A percentile compares a stretch with the other conserved stretches of the same genome.
Conservation (phyloP, 2,113 vertebrate genomes). For the Cochlearius cochlearius region DNA sequence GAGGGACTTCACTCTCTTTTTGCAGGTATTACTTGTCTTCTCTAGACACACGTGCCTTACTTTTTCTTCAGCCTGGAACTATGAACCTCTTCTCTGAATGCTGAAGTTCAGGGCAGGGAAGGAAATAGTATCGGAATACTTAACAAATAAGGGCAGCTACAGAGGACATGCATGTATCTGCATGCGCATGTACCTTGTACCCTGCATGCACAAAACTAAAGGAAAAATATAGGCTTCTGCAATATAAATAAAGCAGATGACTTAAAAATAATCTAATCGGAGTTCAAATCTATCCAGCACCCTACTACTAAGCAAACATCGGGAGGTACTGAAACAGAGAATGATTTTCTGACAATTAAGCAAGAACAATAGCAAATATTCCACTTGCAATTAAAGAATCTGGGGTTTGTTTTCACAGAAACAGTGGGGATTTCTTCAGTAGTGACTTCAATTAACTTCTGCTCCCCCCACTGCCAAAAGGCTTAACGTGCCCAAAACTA, state of each 20-base stretch:
- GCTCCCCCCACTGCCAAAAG: not conserved
- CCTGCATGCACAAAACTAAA: not conserved
- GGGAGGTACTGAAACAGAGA: not conserved
- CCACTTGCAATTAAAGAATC: slow-evolving; percentile 25
- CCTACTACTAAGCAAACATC: not conserved
- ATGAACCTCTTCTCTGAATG: not conserved
- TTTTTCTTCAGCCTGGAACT: not conserved
- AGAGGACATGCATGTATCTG: not conserved
- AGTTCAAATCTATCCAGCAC: not conserved
- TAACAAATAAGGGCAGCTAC: not conserved
- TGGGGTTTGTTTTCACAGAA: slow-evolving; percentile 19
- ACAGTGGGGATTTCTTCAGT: not conserved
- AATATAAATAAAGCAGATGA: not conserved
- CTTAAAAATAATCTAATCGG: not conserved
- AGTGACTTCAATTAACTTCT: slow-evolving; percentile 17
- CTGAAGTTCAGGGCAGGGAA: not conserved
- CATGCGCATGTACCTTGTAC: not conserved
- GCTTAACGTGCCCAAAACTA: not conserved
- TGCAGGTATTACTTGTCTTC: not conserved
- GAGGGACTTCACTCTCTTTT: not conserved
- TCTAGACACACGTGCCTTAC: not conserved
- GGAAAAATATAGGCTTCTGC: not conserved
- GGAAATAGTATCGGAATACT: not conserved
- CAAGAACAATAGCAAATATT: slow-evolving; percentile 50
- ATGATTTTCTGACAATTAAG: slow-evolving; percentile 37